Evolutionary conservation across 2,888 invertebrate genomes (phyloP).

Genomic region (Euphydryas editha): DNA sequence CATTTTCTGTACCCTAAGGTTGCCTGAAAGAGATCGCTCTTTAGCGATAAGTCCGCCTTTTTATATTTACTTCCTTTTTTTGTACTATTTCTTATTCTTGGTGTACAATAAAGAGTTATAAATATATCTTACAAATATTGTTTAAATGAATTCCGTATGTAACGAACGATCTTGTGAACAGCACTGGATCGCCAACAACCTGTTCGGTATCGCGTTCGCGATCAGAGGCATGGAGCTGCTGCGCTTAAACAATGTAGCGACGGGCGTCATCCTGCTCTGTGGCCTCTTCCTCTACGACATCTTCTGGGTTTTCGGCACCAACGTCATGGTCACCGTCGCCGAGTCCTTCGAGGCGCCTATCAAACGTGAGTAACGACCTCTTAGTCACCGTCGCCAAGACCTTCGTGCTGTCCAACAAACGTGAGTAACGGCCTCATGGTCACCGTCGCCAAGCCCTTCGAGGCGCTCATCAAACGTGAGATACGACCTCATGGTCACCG

Average conservation of each 20-base stretch:
- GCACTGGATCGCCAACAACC: slow-evolving; percentile 99
- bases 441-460: slow-evolving; percentile 99
- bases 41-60: no score
- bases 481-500: slow-evolving; percentile 99
- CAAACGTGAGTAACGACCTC: slow-evolving; percentile 94
- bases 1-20: no score
- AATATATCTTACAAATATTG: no score
- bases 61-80: no score
- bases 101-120: no score
- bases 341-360: slow-evolving; percentile 98
- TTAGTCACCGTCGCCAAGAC: slow-evolving; percentile 99
- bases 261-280: slow-evolving; percentile 96
- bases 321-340: slow-evolving; percentile 99
- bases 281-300: slow-evolving; percentile 99
- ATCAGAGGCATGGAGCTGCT: slow-evolving; percentile 98
- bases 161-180: no score
- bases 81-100: no score
- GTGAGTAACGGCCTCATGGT: slow-evolving; percentile 90
- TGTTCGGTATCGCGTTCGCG: slow-evolving; percentile 99
- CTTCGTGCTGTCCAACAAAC: slow-evolving; percentile 99
- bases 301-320: slow-evolving; percentile 99
- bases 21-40: no score
- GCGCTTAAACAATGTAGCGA: slow-evolving; percentile 97
- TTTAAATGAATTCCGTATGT: no score
- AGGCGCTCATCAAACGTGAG: no score